phyloP scores from a whole-genome alignment of 2,113 vertebrate genomes.

The Chascanopsetta lugubris region DNA sequence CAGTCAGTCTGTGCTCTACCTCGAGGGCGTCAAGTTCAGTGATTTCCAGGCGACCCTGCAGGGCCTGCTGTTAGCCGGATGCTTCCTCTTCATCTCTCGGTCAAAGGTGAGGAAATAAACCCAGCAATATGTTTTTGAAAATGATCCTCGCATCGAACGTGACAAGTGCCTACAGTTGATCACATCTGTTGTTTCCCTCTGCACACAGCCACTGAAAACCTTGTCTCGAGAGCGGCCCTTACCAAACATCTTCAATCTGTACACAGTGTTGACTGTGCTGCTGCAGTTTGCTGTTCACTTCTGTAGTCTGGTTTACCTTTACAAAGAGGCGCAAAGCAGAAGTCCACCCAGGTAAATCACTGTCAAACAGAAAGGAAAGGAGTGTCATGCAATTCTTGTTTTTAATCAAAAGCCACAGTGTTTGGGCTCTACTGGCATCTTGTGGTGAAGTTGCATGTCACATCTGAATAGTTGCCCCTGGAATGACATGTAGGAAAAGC shows the following conservation, averaged over 20 bases:
- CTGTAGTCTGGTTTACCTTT: conserved; percentile 91
- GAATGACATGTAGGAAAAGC: too few species aligned
- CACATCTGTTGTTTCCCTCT: not conserved
- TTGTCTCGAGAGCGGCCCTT: conserved; percentile 93
- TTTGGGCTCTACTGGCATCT: too few species aligned
- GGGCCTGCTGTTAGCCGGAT: conserved; percentile 93
- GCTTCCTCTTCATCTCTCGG: conserved; percentile 98
- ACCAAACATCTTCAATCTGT: conserved; percentile 97
- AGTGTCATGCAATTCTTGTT: not conserved
- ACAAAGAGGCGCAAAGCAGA: conserved; percentile 87
- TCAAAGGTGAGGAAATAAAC: conserved; percentile 98
- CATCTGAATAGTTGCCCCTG: too few species aligned
- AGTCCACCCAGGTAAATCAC: conserved; percentile 84
- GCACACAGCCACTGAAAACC: conserved; percentile 89
- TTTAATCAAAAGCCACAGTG: too few species aligned
- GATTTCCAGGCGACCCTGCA: conserved; percentile 97
- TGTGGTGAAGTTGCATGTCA: too few species aligned
- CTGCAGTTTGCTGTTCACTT: conserved; percentile 96
- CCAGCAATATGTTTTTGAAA: not conserved
- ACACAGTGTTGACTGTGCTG: conserved; percentile 93
- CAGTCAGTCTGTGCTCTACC: conserved; percentile 96
- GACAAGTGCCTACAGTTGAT: not conserved
- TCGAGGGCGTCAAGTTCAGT: conserved; percentile 97
- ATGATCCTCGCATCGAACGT: not conserved
- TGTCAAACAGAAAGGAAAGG: not conserved